Base-by-base conservation (phyloP, 2,888 invertebrate genomes). In the Cinara cedri region DNA sequence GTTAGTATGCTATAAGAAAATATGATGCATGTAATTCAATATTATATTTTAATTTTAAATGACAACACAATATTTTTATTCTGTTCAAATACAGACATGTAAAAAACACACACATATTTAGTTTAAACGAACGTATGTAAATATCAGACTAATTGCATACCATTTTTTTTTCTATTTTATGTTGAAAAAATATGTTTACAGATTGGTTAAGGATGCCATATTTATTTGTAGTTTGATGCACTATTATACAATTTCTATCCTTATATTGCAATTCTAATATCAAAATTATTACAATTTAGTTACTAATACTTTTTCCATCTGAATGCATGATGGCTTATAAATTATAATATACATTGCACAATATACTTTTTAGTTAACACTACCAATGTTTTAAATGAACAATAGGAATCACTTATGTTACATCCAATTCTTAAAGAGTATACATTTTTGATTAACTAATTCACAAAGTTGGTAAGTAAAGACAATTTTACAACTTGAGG, bases 221-320 rank as follows among this genome's bases (percentile, higher is more conserved):
- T 44, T 71, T 57, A 21, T 74, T 74, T 63, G 57, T 72, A 24
- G 11, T 74, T 42, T 13, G 51, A 42, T 63, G 63, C 62, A 74
- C 74, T 51, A 19, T 34, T 42, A 21, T 34, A 62, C 51, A 51
- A 49, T 62, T 13, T 49, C 24, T 44, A 60, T 72, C 44, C 44
- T 46, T 46, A 26, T 62, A n/a, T 57, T 55, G 13, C 34, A 1
- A 70, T 57, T 44, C 44, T 63, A 9, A 72, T 19, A 54, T 65
- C 42, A 8, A 24, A 24, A n/a, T 63, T 24, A 42, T 34, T 63
- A 26, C 19, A 70, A 49, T 11, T 8, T 42, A 62, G 60, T 72
- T 49, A 19, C n/a, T 51, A 11, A 51, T n/a, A 51, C 42, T 21
- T 26, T 57, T 44, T n/a, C 19, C 14, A 42, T 44, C 9, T 63